These are phyloP conservation scores for Muscicapa adusta DNA, from an alignment of 2,113 vertebrate genomes.

Conservation along the genomic window DNA sequence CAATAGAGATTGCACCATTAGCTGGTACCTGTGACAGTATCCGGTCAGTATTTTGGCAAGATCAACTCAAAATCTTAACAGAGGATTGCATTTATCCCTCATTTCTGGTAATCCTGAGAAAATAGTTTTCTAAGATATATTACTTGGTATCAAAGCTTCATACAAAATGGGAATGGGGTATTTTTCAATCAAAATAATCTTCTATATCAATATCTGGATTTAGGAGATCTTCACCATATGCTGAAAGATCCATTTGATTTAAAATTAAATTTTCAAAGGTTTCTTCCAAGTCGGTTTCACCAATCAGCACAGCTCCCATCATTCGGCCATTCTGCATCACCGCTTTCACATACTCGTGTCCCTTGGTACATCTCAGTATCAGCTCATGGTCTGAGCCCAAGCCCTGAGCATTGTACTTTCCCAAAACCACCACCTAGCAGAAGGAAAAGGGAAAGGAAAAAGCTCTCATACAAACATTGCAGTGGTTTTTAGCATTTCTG, in stretches of 20 bases:
- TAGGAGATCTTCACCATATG: constrained; percentile 88
- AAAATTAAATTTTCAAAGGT: constrained; percentile 98
- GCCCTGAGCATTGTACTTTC: constrained; percentile 93
- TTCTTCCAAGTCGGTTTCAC: constrained; percentile 94
- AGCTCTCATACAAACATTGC: neutral
- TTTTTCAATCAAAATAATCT: constrained; percentile 92
- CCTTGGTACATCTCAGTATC: constrained; percentile 89
- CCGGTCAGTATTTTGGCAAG: neutral
- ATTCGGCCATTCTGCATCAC: constrained; percentile 86
- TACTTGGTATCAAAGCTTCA: neutral
- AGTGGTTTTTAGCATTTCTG: neutral
- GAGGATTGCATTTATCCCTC: neutral
- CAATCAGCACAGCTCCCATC: constrained; percentile 91
- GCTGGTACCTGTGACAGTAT: neutral
- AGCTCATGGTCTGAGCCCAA: constrained; percentile 86
- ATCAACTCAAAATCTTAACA: neutral
- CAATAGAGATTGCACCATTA: fast-evolving
- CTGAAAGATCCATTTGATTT: constrained; percentile 93
- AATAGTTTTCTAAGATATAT: neutral
- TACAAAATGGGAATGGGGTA: neutral
- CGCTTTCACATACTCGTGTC: constrained; percentile 88
- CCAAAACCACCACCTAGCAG: constrained; percentile 88
- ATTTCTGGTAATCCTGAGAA: neutral
- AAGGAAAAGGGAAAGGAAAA: neutral
- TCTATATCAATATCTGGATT: constrained; percentile 94